A percentile compares a stretch with the other conserved stretches of the same genome.
These are phyloP conservation scores for Drosophila sordidapex DNA, from an alignment of 2,888 invertebrate genomes.

Conservation along the genomic window DNA sequence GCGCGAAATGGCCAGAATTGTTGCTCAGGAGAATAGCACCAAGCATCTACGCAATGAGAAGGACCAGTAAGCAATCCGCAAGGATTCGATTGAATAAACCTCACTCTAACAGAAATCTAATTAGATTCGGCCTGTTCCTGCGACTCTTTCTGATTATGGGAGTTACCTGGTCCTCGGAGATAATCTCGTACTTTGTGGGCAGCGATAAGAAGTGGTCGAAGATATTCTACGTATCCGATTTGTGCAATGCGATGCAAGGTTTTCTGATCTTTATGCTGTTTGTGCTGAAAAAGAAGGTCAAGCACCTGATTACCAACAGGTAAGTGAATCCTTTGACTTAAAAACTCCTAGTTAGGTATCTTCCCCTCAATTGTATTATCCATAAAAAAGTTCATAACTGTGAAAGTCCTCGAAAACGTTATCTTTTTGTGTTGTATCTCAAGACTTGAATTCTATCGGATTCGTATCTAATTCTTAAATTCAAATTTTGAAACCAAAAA, in stretches of 20 bases:
- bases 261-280: conserved; percentile 88
- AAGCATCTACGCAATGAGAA: conserved; percentile 83
- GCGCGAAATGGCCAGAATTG: conserved; percentile 83
- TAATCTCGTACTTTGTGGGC: conserved; percentile 90
- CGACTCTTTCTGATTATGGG: conserved; percentile 95
- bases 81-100: neutral
- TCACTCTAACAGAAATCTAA: conserved; percentile 4
- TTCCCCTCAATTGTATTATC: conserved; percentile 19
- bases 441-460: conserved; percentile 11
- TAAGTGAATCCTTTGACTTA: conserved; percentile 49
- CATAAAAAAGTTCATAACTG: conserved; percentile 37
- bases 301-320: conserved; percentile 83
- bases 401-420: conserved; percentile 35
- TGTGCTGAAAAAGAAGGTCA: conserved; percentile 87
- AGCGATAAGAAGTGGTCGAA: conserved; percentile 77
- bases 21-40: conserved; percentile 82
- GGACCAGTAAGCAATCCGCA: conserved; percentile 76
- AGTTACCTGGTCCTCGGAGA: conserved; percentile 92
- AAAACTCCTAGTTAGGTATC: neutral
- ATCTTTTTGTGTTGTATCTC: conserved; percentile 10
- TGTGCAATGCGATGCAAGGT: conserved; percentile 87
- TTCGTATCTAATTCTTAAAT: conserved; percentile 12
- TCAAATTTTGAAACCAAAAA: neutral
- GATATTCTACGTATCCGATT: conserved; percentile 85
- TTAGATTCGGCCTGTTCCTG: conserved; percentile 91